A percentile compares a stretch with the other conserved stretches of the same genome.
phyloP scores from a whole-genome alignment of 2,888 invertebrate genomes.

The Heteromyza rotundicornis region DNA sequence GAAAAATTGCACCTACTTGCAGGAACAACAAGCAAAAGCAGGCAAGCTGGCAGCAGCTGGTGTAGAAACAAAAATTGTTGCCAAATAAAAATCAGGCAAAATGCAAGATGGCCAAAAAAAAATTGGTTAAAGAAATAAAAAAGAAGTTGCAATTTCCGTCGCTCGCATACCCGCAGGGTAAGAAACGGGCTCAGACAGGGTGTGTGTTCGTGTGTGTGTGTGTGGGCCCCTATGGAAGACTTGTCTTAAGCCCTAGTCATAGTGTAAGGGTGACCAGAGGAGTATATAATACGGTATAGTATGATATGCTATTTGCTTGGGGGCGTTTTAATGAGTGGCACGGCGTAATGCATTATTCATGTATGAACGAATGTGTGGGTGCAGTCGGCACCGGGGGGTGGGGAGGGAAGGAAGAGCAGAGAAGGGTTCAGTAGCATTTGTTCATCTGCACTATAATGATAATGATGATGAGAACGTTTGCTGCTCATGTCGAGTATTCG shows the following conservation, averaged over 20 bases:
- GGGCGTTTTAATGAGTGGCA: constrained; percentile 6
- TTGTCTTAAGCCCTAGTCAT: not conserved
- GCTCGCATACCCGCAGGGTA: not conserved
- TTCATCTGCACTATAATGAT: not conserved
- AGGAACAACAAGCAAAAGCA: too few species aligned
- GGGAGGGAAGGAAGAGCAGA: too few species aligned
- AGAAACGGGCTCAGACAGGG: not conserved
- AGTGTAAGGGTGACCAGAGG: not conserved
- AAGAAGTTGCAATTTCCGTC: constrained; percentile 2
- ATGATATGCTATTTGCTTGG: not conserved
- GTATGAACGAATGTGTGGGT: not conserved
- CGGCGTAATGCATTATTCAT: not conserved
- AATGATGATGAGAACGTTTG: not conserved
- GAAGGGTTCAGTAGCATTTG: too few species aligned
- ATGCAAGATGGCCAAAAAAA: constrained; percentile 1
- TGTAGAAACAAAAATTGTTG: not conserved
- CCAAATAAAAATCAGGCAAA: not conserved
- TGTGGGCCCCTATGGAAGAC: not conserved
- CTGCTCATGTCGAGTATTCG: not conserved
- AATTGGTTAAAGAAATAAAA: not conserved
- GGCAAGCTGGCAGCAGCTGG: too few species aligned
- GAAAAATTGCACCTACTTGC: not conserved
- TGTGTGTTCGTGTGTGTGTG: not conserved
- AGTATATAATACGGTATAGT: too few species aligned
- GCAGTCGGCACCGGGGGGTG: not conserved